These are phyloP conservation scores for Drosophila subsilvestris DNA, from an alignment of 2,888 invertebrate species.

Conservation along the genomic window DNA sequence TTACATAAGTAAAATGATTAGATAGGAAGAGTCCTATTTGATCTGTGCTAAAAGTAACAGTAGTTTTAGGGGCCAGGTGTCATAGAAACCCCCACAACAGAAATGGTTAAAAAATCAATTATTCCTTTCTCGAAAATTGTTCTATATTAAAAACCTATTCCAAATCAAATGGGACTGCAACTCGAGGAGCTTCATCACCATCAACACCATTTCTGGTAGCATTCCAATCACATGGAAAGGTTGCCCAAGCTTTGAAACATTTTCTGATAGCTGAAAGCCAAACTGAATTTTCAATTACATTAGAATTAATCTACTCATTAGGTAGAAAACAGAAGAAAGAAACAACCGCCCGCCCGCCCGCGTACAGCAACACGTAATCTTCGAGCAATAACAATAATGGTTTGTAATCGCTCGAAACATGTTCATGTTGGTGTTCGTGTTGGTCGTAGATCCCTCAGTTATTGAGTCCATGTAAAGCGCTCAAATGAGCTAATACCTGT, in stretches of 20 bases:
- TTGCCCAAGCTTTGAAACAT: conserved; percentile 10
- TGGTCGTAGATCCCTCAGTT: conserved; percentile 28
- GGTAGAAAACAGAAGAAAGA: neutral
- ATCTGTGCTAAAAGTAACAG: neutral
- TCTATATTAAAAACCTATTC: too few species aligned
- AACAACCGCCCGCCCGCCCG: neutral
- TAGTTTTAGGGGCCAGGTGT: neutral
- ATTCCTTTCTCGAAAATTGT: too few species aligned
- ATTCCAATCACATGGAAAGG: conserved; percentile 8
- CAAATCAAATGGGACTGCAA: neutral
- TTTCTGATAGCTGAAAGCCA: conserved; percentile 19
- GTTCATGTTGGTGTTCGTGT: conserved; percentile 13
- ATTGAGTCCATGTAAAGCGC: conserved; percentile 38
- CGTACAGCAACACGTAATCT: conserved; percentile 26
- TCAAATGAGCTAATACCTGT: conserved; percentile 65
- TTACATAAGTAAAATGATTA: neutral
- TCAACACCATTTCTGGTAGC: conserved; percentile 19
- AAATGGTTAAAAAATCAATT: too few species aligned
- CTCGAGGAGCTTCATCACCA: neutral
- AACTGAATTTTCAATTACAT: conserved; percentile 25
- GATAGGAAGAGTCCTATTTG: neutral
- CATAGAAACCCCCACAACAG: neutral
- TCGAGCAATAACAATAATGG: conserved; percentile 36
- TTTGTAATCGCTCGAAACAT: conserved; percentile 32
- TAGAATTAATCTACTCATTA: conserved; percentile 40